Evolutionary conservation across 2,888 invertebrate species (phyloP), one percentile per base, ranked within the genome.

Genomic region (Mesochorus sp.): DNA sequence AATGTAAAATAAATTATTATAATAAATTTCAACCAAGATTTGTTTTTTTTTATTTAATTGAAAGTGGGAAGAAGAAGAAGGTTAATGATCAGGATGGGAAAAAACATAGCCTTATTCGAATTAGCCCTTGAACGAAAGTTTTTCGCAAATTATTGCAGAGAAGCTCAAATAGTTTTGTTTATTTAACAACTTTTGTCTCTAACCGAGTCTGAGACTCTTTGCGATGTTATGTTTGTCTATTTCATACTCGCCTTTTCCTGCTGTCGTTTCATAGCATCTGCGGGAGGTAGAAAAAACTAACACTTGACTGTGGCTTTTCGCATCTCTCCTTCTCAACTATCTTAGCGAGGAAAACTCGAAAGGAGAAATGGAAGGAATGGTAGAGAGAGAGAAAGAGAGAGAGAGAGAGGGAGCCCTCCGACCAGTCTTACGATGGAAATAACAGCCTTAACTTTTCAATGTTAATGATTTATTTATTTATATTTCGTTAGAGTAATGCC

Each of bases 381-480:
- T n/a, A 34, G 71, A 57, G 24, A 39, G 14, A 53, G 14, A 59
- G n/a, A 14, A 12, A 34, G 14, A 61, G 42, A 68, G 66, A 37
- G 26, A 24, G 55, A 53, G 12, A 55, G 44, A 24, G 12, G 5
- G 24, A 42, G n/a, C 42, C 12, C 31, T 21, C 17, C 24, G 28
- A 49, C 31, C n/a, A 59, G 24, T 37, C 6, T 17, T 14, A 39
- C 14, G 39, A 61, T 49, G 26, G 26, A 24, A 12, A 64, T 51
- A 28, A 57, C 47, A 31, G 47, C 39, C 51, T 47, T 34, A 61
- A 68, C 26, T 59, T 55, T 61, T 44, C 37, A 51, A 76, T 68
- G 76, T 77, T 82, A 77, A 76, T 78, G 74, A 81, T 83, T 76
- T 82, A 74, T 83, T 79, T 81, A 73, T 79, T 28, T 39, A 61